Conservation (phyloP, 2,113 vertebrate genomes). For the Sphaerodactylus townsendi region DNA sequence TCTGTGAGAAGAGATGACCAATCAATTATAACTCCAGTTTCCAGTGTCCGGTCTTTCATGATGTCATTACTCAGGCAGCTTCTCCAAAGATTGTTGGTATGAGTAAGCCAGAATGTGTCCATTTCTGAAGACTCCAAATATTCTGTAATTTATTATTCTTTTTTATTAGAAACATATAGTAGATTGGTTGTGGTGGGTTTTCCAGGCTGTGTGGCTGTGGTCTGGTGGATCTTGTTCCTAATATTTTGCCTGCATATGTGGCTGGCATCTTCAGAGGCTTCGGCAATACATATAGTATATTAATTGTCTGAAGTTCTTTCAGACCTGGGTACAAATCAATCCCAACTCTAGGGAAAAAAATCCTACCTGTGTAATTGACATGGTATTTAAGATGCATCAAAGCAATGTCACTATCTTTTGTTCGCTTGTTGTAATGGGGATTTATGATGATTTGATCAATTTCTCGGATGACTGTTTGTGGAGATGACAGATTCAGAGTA, state of each 20-base stretch:
- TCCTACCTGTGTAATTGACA: conserved; percentile 83
- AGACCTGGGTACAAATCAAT: background rate
- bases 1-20: conserved; percentile 69
- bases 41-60: background rate
- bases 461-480: conserved; percentile 54
- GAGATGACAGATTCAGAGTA: conserved; percentile 61
- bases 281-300: background rate
- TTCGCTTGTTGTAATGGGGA: conserved; percentile 78
- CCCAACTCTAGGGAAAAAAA: background rate
- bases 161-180: background rate
- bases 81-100: background rate
- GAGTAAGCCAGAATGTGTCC: background rate
- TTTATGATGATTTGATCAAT: conserved; percentile 85
- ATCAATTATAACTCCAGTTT: background rate
- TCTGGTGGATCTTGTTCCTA: too few species aligned
- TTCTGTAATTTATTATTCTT: background rate
- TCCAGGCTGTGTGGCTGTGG: too few species aligned
- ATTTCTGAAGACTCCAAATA: background rate
- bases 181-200: background rate
- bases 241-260: too few species aligned
- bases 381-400: conserved; percentile 85
- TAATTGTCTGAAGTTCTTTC: background rate
- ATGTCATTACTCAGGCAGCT: background rate
- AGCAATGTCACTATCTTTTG: conserved; percentile 86
- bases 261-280: too few species aligned